phyloP scores from a whole-genome alignment of 2,113 vertebrate species.

The Polypterus bichir region DNA sequence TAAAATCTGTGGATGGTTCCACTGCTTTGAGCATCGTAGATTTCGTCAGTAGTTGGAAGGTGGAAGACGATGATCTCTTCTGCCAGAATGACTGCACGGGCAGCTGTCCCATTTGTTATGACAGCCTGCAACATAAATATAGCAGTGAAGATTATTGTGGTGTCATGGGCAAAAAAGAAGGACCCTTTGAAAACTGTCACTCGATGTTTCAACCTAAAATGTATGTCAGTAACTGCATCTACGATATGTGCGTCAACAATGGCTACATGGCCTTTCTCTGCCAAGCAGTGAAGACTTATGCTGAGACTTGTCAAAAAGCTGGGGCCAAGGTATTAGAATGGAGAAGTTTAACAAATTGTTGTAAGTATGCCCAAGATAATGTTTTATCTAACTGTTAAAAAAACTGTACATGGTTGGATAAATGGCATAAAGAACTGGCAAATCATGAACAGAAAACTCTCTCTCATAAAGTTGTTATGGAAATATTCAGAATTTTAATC shows the following conservation, averaged over 20 bases:
- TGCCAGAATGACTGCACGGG: constrained; percentile 28
- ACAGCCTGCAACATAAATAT: constrained; percentile 16
- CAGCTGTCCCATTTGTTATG: constrained; percentile 27
- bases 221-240: constrained; percentile 24
- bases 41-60: constrained; percentile 26
- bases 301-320: constrained; percentile 21
- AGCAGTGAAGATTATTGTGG: not conserved
- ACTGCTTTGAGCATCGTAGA: too few relatives aligned
- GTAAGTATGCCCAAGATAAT: constrained; percentile 22
- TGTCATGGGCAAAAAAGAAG: constrained; percentile 7
- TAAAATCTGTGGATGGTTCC: too few relatives aligned
- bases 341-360: constrained; percentile 26
- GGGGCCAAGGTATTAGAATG: constrained; percentile 16
- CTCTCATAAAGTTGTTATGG: too few relatives aligned
- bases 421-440: too few relatives aligned
- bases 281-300: constrained; percentile 23
- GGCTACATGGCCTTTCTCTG: constrained; percentile 21
- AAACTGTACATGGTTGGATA: too few relatives aligned
- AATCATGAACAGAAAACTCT: too few relatives aligned
- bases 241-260: constrained; percentile 20
- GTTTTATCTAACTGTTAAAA: too few relatives aligned
- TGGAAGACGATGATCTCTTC: constrained; percentile 22
- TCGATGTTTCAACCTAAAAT: constrained; percentile 16
- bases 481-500: not conserved
- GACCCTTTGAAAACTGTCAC: constrained; percentile 22